Base-by-base conservation (phyloP, 2,888 invertebrate genomes). In the Diadromus collaris region DNA sequence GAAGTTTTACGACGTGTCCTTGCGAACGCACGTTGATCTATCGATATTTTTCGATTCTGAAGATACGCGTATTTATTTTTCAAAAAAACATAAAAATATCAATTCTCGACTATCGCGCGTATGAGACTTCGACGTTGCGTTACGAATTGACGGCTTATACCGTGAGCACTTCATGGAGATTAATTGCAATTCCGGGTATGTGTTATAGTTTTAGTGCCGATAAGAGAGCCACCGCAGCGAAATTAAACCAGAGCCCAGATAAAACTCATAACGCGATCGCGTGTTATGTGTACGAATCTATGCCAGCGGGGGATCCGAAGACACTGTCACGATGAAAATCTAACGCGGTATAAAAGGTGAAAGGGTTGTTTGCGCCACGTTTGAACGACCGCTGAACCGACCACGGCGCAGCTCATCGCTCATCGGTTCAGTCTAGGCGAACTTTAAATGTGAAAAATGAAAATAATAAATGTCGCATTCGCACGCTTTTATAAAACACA, bases 161-260 rank as follows among this genome's bases (percentile, higher is more conserved):
- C 71, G 51, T 24, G 70, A 60, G 58, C 70, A n/a, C 51, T 61
- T 74, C 64, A n/a, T 58, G 54, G 60, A 32, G 74, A 70, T 74
- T 60, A 61, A 78, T 73, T 64, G 48, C 56, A 29, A 64, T 76
- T 51, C 32, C 56, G 44, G 56, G 70, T 76, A 70, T 65, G 24
- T 60, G 38, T 63, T 58, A 76, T 44, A 61, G 74, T 60, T 60
- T 27, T 10, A 65, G 32, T 32, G 51, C 70, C 74, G 70, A 65
- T 67, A 74, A 51, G 51, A 74, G 48, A 58, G 41, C 51, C 51
- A 19, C 51, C n/a, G 41, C 65, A 44, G n/a, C 56, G 9, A 32
- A 71, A 76, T 10, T 21, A 16, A 34, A 19, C 13, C 27, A 56
- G 58, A 32, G 38, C 24, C 19, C 38, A 19, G 54, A 67, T 58